Conservation (phyloP, 2,113 vertebrate species). For the Poeciliopsis occidentalis region DNA sequence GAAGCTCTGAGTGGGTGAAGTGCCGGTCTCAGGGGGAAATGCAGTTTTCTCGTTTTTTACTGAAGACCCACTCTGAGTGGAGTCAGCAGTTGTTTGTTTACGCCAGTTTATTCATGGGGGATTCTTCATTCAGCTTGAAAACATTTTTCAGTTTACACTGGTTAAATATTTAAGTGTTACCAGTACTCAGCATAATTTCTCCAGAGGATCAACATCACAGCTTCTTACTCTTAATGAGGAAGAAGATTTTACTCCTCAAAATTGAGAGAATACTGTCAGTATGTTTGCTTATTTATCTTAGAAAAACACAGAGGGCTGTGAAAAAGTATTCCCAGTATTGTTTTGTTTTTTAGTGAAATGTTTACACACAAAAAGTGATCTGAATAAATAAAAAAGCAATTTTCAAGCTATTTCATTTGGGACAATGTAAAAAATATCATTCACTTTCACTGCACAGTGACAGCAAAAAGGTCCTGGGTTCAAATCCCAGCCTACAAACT, state of each 20-base stretch:
- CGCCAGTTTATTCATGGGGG: constrained; percentile 3
- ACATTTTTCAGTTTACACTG: constrained; percentile 14
- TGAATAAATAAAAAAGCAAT: neutral
- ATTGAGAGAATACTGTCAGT: neutral
- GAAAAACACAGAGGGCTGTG: neutral
- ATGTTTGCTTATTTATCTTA: constrained; percentile 1
- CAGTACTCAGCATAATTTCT: neutral
- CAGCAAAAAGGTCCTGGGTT: too few relatives aligned
- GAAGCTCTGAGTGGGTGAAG: constrained; percentile 24
- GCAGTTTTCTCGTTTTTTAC: constrained; percentile 36
- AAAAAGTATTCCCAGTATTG: too few relatives aligned
- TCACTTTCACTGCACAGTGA: neutral
- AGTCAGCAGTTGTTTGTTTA: constrained; percentile 15
- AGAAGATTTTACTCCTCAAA: constrained; percentile 6
- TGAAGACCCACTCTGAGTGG: constrained; percentile 21
- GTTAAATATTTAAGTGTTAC: constrained; percentile 22
- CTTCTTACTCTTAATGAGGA: neutral
- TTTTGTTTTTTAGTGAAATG: too few relatives aligned
- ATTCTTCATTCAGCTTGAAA: constrained; percentile 21
- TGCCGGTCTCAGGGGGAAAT: constrained; percentile 22
- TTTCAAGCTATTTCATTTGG: neutral
- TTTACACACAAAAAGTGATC: too few relatives aligned
- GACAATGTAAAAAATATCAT: neutral
- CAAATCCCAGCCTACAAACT: too few relatives aligned
- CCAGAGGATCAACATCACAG: neutral